A percentile compares a stretch with the other conserved stretches of the same genome.
Evolutionary conservation across 2,888 invertebrate species (phyloP).

Genomic region (Tenodera sinensis): DNA sequence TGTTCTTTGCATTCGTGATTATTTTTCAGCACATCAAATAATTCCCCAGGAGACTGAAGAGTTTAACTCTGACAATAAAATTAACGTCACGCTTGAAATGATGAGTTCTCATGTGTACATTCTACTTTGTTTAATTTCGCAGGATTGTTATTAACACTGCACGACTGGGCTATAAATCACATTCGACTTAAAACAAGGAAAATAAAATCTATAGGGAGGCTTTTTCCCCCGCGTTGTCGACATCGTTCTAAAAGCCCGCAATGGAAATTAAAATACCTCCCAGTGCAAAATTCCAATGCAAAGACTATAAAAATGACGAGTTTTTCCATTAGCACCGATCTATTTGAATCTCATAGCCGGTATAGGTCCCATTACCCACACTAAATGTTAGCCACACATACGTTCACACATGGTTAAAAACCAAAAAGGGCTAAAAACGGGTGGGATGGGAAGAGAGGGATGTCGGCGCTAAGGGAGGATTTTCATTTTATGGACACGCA

Average conservation of each 20-base stretch:
- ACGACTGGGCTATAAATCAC: background rate
- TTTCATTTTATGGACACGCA: slow-evolving; percentile 20
- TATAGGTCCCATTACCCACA: background rate
- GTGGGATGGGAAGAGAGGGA: background rate
- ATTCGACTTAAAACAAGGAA: background rate
- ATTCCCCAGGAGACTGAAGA: background rate
- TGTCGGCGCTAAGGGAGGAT: background rate
- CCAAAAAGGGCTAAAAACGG: background rate
- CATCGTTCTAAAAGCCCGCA: background rate
- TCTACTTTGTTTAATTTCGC: background rate
- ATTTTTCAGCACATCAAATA: background rate
- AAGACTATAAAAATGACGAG: slow-evolving; percentile 4
- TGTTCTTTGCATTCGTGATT: background rate
- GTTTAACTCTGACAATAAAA: background rate
- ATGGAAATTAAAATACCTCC: background rate
- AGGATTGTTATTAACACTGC: background rate
- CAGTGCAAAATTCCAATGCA: background rate
- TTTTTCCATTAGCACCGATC: slow-evolving; percentile 9
- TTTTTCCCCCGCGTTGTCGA: background rate
- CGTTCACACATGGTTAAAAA: background rate
- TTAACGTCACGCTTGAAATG: background rate
- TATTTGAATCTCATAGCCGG: background rate
- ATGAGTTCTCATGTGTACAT: background rate
- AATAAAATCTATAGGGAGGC: background rate
- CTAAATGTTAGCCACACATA: background rate